Percentiles rank a stretch among this genome's conserved stretches.
Conservation (phyloP, 1,140 invertebrate species). For the Dreissena polymorpha region DNA sequence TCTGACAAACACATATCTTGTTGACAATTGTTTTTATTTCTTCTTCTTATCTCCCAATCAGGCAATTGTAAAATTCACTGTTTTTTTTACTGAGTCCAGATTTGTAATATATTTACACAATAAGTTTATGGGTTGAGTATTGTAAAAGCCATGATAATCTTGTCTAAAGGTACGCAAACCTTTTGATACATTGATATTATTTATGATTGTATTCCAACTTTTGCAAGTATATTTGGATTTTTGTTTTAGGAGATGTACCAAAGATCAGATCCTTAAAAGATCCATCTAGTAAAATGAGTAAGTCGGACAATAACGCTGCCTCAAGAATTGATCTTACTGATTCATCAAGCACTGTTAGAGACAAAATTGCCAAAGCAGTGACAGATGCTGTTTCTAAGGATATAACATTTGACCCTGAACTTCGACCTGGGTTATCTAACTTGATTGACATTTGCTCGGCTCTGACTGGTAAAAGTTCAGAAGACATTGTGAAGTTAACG, state of each 20-base stretch:
- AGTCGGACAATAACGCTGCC: slow-evolving; percentile 91
- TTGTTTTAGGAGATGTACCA: slow-evolving; percentile 66
- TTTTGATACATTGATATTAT: no score
- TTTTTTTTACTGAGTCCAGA: no score
- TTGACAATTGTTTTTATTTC: no score
- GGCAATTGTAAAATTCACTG: no score
- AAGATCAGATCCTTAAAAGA: slow-evolving; percentile 74
- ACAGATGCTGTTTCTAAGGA: slow-evolving; percentile 92
- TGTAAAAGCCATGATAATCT: no score
- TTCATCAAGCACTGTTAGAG: slow-evolving; percentile 86
- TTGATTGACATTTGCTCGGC: slow-evolving; percentile 89
- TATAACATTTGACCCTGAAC: slow-evolving; percentile 89
- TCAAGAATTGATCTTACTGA: slow-evolving; percentile 92
- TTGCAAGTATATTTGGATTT: no score
- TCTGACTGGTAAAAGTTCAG: slow-evolving; percentile 84
- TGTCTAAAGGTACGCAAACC: no score
- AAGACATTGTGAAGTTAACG: slow-evolving; percentile 87
- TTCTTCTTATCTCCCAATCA: no score
- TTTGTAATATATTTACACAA: no score
- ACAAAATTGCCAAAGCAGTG: slow-evolving; percentile 94
- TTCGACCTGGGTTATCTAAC: slow-evolving; percentile 93
- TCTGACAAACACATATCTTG: no score
- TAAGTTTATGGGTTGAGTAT: no score
- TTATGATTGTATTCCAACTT: no score
- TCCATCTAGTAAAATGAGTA: slow-evolving; percentile 97